Percentiles rank a stretch among this genome's conserved stretches.
Evolutionary conservation across 2,113 vertebrate genomes (phyloP).

Genomic region (Hyla sarda): DNA sequence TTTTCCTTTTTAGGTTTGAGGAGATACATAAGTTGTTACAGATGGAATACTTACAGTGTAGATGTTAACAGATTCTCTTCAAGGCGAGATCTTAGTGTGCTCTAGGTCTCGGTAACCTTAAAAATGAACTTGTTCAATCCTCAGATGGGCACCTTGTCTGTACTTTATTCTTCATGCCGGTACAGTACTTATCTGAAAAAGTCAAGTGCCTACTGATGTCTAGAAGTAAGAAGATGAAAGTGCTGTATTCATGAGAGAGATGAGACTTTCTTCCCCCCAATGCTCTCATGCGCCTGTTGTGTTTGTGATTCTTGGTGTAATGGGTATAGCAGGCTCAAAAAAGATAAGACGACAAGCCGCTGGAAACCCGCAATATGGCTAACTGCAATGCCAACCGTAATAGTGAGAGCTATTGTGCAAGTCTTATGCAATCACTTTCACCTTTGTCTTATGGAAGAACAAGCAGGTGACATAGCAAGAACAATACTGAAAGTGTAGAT

Average conservation of each 20-base stretch:
- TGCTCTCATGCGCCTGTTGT: neutral
- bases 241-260: neutral
- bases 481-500: neutral
- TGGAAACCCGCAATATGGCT: neutral
- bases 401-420: neutral
- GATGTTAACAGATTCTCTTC: no score
- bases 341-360: slow-evolving; percentile 21
- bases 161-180: neutral
- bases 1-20: neutral
- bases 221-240: neutral
- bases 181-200: neutral
- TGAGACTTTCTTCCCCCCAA: neutral
- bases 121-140: neutral
- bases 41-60: no score
- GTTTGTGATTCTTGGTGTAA: neutral
- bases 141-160: no score
- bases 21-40: neutral
- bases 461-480: neutral
- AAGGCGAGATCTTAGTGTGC: neutral
- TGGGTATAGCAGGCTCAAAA: neutral
- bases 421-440: neutral
- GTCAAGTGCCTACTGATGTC: neutral
- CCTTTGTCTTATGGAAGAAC: slow-evolving; percentile 6
- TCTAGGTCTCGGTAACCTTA: neutral
- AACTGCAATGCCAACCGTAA: neutral